Evolutionary conservation across 1,140 invertebrate genomes (phyloP).

Genomic region (Pantala flavescens): DNA sequence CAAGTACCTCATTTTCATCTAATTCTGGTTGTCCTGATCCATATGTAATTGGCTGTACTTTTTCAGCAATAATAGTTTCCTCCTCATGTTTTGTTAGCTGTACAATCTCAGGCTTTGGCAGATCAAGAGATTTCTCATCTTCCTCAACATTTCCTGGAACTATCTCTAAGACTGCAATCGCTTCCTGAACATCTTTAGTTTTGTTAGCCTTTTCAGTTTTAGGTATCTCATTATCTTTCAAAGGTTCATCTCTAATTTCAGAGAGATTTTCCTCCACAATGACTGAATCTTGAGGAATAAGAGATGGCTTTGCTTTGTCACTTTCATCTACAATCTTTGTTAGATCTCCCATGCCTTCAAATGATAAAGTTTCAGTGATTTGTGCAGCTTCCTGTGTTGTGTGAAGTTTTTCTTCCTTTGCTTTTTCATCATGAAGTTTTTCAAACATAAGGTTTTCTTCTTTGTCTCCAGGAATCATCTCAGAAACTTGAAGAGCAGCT

Average conservation of each 20-base stretch:
- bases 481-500: not conserved
- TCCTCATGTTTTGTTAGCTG: slow-evolving; percentile 22
- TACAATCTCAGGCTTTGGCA: slow-evolving; percentile 19
- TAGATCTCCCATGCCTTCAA: not conserved
- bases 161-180: not conserved
- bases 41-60: slow-evolving; percentile 18
- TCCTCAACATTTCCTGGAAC: not conserved
- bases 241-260: slow-evolving; percentile 11
- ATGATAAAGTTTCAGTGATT: not conserved
- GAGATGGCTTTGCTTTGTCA: not conserved
- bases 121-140: not conserved
- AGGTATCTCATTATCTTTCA: not conserved
- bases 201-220: not conserved
- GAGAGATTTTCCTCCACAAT: slow-evolving; percentile 7
- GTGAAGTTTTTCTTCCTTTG: not conserved
- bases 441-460: not conserved
- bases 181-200: slow-evolving; percentile 5
- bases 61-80: slow-evolving; percentile 19
- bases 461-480: not conserved
- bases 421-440: not conserved
- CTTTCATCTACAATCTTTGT: not conserved
- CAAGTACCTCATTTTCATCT: not conserved
- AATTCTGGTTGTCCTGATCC: slow-evolving; percentile 18
- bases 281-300: not conserved
- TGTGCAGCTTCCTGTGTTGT: not conserved